These are phyloP conservation scores for Limenitis arthemis DNA, from an alignment of 2,888 invertebrate genomes.

Conservation along the genomic window DNA sequence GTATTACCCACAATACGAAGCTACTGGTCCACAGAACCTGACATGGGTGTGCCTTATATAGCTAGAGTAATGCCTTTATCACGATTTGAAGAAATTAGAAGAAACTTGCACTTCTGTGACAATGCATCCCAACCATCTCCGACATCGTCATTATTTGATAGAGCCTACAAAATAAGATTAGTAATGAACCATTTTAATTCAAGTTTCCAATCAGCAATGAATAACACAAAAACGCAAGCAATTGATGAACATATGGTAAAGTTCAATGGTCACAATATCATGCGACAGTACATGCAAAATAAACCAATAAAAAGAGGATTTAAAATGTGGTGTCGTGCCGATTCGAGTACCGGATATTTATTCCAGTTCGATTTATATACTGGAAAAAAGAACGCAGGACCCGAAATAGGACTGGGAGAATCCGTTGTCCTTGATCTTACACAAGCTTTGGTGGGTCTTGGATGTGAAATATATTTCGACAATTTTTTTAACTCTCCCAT, in stretches of 20 bases:
- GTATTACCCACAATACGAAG: neutral
- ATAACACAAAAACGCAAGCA: constrained; percentile 18
- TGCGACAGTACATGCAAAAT: constrained; percentile 29
- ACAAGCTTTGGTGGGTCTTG: constrained; percentile 17
- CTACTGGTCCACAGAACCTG: neutral
- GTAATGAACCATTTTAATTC: constrained; percentile 10
- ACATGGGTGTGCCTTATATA: constrained; percentile 4
- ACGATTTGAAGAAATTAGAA: constrained; percentile 23
- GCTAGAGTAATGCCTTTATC: constrained; percentile 14
- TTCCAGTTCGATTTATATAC: constrained; percentile 29
- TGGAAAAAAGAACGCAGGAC: constrained; percentile 23
- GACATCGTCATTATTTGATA: constrained; percentile 14
- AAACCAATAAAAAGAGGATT: constrained; percentile 31
- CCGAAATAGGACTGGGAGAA: constrained; percentile 26
- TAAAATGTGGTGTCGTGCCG: constrained; percentile 29
- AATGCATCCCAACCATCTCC: constrained; percentile 15
- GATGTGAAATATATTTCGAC: constrained; percentile 24
- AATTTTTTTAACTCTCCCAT: constrained; percentile 26
- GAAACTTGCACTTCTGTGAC: constrained; percentile 24
- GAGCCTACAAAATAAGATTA: constrained; percentile 24
- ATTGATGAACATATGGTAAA: constrained; percentile 27
- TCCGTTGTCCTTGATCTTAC: constrained; percentile 26
- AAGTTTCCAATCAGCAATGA: constrained; percentile 20
- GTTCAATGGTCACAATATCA: constrained; percentile 22
- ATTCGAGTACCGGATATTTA: constrained; percentile 26